Evolutionary conservation across 92 coral and sea anemone species (phyloP), one percentile per base, ranked within the genome.

Genomic region (Siderastrea radians): DNA sequence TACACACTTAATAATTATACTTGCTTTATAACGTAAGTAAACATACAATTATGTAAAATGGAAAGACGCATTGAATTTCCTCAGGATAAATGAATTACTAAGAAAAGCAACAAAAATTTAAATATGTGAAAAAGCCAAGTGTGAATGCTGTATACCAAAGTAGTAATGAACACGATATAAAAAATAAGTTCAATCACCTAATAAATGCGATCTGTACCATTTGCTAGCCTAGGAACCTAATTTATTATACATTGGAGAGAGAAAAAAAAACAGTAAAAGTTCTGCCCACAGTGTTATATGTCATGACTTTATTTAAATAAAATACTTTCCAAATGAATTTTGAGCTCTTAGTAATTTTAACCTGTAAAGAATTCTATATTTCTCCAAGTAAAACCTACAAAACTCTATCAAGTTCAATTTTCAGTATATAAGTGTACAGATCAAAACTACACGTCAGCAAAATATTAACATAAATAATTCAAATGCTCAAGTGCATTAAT

Each of bases 41-140:
- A 2, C 46, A 67, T 9, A 67, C 49, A 67, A 67, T 3, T 1
- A 74, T 51, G 57, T 48, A n/a, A 49, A 79, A 49, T 17, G 47
- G 8, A 79, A 11, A 49, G 60, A 79, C 17, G 58, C 26, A 64
- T 79, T 80, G 15, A 69, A 50, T 50, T 80, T 55, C 64, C 52
- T 68, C 53, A 49, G 15, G 3, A 58, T 19, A 17, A 52, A 81
- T 81, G 7, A 81, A 68, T 68, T 51, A 67, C 15, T 16, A 16
- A 81, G 7, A 68, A 81, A 38, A 11, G 38, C 6, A 14, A 55
- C 50, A 15, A 43, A 55, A 51, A 65, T 52, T 43, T 3, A 15
- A 78, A 81, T 52, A 4, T 17, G 38, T 50, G 10, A 68, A 5
- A 52, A 63, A 65, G 59, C 52, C 68, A 67, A 64, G 66, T 38